A percentile compares a stretch with the other conserved stretches of the same genome.
Evolutionary conservation across 1,140 invertebrate species (phyloP).

Genomic region (Drosophila tristis): DNA sequence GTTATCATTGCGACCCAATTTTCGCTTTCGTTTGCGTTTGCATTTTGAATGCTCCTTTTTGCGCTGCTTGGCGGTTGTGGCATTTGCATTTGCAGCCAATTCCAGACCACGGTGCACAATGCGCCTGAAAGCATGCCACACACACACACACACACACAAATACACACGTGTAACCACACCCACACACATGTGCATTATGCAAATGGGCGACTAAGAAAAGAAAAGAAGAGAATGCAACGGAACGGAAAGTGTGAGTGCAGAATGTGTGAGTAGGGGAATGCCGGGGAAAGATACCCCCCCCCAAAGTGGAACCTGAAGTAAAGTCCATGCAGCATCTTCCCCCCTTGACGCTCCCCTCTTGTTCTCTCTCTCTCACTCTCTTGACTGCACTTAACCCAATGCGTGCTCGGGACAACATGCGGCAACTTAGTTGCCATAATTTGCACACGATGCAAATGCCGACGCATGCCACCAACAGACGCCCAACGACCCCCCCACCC

Average conservation of each 20-base stretch:
- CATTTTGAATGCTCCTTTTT: conserved; percentile 38
- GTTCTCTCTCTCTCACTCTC: background rate
- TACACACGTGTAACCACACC: background rate
- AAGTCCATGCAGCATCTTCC: conserved; percentile 13
- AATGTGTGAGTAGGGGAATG: conserved; percentile 2
- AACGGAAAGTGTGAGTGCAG: conserved; percentile 14
- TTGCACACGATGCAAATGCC: conserved; percentile 62
- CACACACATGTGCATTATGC: conserved; percentile 24
- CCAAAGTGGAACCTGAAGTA: conserved; percentile 18
- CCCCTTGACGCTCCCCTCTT: background rate
- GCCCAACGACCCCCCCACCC: conserved; percentile 4
- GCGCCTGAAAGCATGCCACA: conserved; percentile 65
- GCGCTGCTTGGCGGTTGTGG: background rate
- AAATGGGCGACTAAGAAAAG: conserved; percentile 38
- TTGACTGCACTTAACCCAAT: conserved; percentile 37
- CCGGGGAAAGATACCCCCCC: conserved; percentile 7
- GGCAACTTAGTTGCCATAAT: conserved; percentile 79
- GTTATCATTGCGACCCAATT: conserved; percentile 38
- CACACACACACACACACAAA: conserved; percentile 7
- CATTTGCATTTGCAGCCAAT: conserved; percentile 4
- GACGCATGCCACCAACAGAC: conserved; percentile 64
- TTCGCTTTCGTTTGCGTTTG: conserved; percentile 20
- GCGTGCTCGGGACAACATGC: conserved; percentile 64
- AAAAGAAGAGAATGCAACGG: background rate
- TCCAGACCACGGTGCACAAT: conserved; percentile 54